phyloP scores from a whole-genome alignment of 2,797 vertebrate species.

The Scomberomorus guttatus region DNA sequence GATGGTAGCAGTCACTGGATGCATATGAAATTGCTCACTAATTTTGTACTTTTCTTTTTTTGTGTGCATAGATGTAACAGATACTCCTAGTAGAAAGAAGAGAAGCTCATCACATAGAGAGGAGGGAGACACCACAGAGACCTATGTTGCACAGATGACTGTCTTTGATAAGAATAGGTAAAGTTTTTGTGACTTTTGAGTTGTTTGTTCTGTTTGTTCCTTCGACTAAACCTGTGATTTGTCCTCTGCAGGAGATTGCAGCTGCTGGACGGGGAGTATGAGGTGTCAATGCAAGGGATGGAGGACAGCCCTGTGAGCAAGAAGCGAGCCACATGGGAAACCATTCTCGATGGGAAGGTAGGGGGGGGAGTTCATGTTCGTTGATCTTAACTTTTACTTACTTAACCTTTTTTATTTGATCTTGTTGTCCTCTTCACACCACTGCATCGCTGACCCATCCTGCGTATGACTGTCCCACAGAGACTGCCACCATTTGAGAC shows the following conservation, averaged over 20 bases:
- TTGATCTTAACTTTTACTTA: neutral
- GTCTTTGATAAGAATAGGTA: conserved; percentile 99
- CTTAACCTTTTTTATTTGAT: neutral
- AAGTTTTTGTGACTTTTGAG: conserved; percentile 7
- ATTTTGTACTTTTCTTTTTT: conserved; percentile 1
- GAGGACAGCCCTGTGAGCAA: conserved; percentile 98
- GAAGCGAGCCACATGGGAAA: conserved; percentile 99
- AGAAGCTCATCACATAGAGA: conserved; percentile 92
- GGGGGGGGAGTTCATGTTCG: neutral
- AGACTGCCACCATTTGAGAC: conserved; percentile 98
- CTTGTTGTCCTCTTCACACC: neutral
- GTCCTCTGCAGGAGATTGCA: conserved; percentile 90
- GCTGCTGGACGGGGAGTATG: conserved; percentile 97
- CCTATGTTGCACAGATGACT: conserved; percentile 97
- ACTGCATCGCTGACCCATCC: neutral
- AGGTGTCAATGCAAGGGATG: conserved; percentile 99
- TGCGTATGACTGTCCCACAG: conserved; percentile 74
- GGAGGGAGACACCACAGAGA: conserved; percentile 91
- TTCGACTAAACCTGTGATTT: neutral
- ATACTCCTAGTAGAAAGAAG: conserved; percentile 90
- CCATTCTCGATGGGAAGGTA: conserved; percentile 98
- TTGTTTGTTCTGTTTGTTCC: rapidly evolving
- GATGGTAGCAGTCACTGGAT: neutral
- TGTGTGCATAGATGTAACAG: conserved; percentile 90
- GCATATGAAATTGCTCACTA: neutral